These are phyloP conservation scores for Actenoides lindsayi DNA, from an alignment of 2,113 vertebrate genomes.

Conservation along the genomic window DNA sequence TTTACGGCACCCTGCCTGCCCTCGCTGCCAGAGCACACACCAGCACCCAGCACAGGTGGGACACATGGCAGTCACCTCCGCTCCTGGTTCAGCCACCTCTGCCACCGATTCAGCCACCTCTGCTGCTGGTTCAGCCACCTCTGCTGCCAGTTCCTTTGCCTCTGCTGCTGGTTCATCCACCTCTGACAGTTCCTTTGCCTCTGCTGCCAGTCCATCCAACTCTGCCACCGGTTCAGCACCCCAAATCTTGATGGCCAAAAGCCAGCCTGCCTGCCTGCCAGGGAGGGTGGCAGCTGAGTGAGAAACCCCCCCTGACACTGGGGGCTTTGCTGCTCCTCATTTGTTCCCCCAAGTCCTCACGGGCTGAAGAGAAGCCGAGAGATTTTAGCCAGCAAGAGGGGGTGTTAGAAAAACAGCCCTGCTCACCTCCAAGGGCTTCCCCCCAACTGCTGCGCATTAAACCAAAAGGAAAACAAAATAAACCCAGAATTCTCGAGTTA, in stretches of 20 bases:
- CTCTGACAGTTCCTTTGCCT: too few species aligned
- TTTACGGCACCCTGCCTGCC: background rate
- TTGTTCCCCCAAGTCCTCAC: background rate
- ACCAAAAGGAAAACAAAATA: background rate
- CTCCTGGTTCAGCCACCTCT: background rate
- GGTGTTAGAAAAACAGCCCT: background rate
- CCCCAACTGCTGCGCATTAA: background rate
- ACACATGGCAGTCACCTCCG: accelerated
- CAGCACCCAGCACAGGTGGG: background rate
- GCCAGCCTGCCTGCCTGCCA: background rate
- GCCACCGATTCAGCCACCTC: too few species aligned
- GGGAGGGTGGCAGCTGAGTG: background rate
- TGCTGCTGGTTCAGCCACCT: background rate
- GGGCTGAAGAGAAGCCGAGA: background rate
- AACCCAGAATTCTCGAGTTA: background rate
- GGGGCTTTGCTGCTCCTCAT: background rate
- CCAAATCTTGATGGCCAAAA: too few species aligned
- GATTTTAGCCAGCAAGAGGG: background rate
- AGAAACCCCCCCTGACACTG: background rate
- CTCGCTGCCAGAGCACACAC: background rate
- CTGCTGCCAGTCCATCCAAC: too few species aligned
- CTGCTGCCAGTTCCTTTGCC: too few species aligned
- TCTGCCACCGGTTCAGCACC: too few species aligned
- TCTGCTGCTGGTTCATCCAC: background rate
- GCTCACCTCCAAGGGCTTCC: background rate